Evolutionary conservation across 2,113 vertebrate species (phyloP).

Genomic region (Calidris pugnax): DNA sequence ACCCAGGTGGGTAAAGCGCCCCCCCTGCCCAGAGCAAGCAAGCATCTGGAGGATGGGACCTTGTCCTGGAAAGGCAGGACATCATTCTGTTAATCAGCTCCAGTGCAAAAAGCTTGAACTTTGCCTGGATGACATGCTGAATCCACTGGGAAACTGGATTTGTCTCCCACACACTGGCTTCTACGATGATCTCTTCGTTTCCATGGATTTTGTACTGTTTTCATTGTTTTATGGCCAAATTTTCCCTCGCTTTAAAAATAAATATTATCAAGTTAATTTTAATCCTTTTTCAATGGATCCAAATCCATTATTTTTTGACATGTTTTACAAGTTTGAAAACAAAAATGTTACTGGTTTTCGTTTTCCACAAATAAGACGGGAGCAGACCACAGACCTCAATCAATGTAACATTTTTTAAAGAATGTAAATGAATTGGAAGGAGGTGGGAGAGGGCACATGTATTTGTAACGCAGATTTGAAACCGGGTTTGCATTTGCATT

Average conservation of each 20-base stretch:
- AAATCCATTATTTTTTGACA: neutral
- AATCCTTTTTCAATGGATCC: neutral
- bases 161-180: neutral
- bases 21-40: rapidly evolving
- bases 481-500: neutral
- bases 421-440: constrained; percentile 36
- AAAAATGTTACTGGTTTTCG: neutral
- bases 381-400: constrained; percentile 15
- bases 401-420: neutral
- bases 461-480: neutral
- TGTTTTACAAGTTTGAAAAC: constrained; percentile 23
- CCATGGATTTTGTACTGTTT: neutral
- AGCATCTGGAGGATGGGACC: neutral
- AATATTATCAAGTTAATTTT: neutral
- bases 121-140: neutral
- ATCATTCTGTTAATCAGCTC: neutral
- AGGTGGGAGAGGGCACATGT: neutral
- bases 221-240: neutral
- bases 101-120: neutral
- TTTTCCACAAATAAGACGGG: neutral
- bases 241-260: constrained; percentile 6
- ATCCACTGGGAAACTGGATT: neutral
- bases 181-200: neutral
- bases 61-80: neutral
- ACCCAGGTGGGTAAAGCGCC: neutral